phyloP scores from a whole-genome alignment of 1,140 invertebrate genomes.

The Aculops lycopersici region DNA sequence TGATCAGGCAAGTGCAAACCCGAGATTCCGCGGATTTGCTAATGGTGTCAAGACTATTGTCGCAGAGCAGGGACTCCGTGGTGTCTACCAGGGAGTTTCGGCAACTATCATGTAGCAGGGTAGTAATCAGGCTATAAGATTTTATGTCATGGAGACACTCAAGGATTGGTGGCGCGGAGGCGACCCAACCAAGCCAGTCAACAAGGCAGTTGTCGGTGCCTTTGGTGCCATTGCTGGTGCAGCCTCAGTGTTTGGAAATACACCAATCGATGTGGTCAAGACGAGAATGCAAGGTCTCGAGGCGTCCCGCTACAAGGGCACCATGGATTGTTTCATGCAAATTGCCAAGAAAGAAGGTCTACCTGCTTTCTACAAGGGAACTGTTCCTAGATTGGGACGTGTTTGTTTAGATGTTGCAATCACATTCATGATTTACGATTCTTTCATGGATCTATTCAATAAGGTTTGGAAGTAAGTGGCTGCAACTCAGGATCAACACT shows the following conservation, averaged over 20 bases:
- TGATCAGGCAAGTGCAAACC: constrained; percentile 65
- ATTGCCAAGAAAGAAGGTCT: constrained; percentile 76
- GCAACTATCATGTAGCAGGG: constrained; percentile 93
- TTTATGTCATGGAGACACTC: constrained; percentile 82
- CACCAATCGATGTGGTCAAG: constrained; percentile 88
- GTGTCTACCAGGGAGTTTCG: constrained; percentile 29
- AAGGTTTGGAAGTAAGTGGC: constrained; percentile 50
- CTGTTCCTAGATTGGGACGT: constrained; percentile 62
- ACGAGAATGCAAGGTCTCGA: constrained; percentile 96
- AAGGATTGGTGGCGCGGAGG: constrained; percentile 68
- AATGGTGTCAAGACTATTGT: constrained; percentile 68
- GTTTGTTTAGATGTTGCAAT: constrained; percentile 98
- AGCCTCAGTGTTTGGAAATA: constrained; percentile 84
- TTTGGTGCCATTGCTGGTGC: constrained; percentile 81
- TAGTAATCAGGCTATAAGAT: constrained; percentile 87
- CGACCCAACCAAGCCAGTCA: constrained; percentile 42
- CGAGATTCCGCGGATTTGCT: constrained; percentile 63
- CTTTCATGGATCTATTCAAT: constrained; percentile 72
- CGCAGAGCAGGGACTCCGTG: constrained; percentile 36
- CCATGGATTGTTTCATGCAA: constrained; percentile 56
- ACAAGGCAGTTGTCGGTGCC: constrained; percentile 43
- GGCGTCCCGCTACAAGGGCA: constrained; percentile 76
- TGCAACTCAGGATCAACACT: too few relatives aligned
- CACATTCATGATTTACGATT: constrained; percentile 91
- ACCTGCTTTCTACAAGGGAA: constrained; percentile 90